Conservation (phyloP, 30 jellyfish, hydroid and myxozoan genomes). For the Aurelia sp. region DNA sequence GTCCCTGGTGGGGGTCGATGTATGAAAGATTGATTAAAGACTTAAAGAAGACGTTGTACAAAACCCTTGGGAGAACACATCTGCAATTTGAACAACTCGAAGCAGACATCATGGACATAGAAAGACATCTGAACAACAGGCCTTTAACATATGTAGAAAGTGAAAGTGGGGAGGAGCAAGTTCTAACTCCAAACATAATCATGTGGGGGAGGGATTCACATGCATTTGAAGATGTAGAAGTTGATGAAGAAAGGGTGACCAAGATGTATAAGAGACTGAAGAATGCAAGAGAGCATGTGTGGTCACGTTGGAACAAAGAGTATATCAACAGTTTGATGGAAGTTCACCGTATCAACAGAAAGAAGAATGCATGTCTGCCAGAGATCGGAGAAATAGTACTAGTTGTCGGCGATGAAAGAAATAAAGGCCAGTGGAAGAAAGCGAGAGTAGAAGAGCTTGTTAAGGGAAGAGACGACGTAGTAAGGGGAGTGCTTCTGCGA, state of each 20-base stretch:
- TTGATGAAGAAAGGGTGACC: neutral
- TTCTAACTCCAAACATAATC: constrained; percentile 41
- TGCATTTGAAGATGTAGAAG: constrained; percentile 12
- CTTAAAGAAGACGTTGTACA: too few species aligned
- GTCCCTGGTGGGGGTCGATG: too few species aligned
- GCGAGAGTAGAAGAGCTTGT: neutral
- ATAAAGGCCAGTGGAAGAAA: constrained; percentile 7
- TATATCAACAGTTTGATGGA: too few species aligned
- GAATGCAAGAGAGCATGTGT: too few species aligned
- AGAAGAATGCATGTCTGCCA: neutral
- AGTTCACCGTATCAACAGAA: too few species aligned
- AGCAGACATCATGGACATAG: constrained; percentile 27
- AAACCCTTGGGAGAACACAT: too few species aligned
- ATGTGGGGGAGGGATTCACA: constrained; percentile 62
- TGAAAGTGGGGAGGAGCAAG: constrained; percentile 62
- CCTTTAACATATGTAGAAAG: constrained; percentile 41
- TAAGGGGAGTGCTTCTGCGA: constrained; percentile 15
- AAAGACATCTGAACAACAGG: constrained; percentile 15
- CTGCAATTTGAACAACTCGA: constrained; percentile 1
- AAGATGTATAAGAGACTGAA: too few species aligned
- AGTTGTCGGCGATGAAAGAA: neutral
- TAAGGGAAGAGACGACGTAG: neutral
- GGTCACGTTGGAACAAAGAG: too few species aligned
- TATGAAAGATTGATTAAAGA: too few species aligned
- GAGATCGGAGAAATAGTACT: constrained; percentile 9